Conservation (phyloP, 2,888 invertebrate species). For the Eupithecia inturbata region DNA sequence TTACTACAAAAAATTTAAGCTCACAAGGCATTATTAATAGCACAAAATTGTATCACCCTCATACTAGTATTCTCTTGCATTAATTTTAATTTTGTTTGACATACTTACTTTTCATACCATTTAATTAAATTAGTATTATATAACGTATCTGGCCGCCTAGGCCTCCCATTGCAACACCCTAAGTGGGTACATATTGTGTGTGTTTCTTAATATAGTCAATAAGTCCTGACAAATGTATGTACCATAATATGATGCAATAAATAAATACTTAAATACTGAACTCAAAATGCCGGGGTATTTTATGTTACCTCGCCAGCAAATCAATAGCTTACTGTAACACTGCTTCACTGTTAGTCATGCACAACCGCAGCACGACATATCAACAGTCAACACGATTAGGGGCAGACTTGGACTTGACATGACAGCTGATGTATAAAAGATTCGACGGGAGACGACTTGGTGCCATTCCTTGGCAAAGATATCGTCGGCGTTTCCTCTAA, state of each 20-base stretch:
- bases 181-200: no score
- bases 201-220: no score
- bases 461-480: neutral
- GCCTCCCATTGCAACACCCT: no score
- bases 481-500: neutral
- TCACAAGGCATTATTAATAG: constrained; percentile 9
- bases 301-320: constrained; percentile 19
- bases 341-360: constrained; percentile 11
- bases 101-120: no score
- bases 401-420: constrained; percentile 5
- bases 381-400: constrained; percentile 10
- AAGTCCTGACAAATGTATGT: no score
- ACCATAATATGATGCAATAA: no score
- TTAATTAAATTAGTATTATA: no score
- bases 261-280: no score
- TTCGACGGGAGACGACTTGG: neutral
- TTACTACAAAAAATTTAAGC: neutral
- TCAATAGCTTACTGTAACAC: constrained; percentile 23
- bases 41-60: constrained; percentile 28
- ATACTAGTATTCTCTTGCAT: no score
- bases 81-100: no score
- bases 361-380: constrained; percentile 4
- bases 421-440: neutral
- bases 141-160: no score
- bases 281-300: constrained; percentile 25